phyloP scores from a whole-genome alignment of 2,888 invertebrate species.

The Macaria liturata region DNA sequence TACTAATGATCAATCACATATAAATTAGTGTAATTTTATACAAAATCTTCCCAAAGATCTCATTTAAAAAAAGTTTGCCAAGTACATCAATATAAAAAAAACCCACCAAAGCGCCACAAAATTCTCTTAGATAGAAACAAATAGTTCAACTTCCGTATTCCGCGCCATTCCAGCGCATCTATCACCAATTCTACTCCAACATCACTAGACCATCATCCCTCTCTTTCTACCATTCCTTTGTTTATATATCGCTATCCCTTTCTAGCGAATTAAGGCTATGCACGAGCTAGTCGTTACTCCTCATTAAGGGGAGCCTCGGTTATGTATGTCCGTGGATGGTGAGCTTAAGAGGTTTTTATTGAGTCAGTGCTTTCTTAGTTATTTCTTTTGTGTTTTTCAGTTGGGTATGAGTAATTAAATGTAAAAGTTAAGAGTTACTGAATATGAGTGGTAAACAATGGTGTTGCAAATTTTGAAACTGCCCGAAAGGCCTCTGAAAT shows the following conservation, averaged over 20 bases:
- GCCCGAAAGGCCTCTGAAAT: no score
- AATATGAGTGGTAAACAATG: no score
- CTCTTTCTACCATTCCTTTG: slow-evolving; percentile 36
- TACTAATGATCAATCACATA: no score
- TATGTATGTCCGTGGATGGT: slow-evolving; percentile 68
- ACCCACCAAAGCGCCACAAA: no score
- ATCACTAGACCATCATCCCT: slow-evolving; percentile 35
- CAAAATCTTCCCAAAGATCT: no score
- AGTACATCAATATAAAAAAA: no score
- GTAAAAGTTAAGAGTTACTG: no score
- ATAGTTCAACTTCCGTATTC: slow-evolving; percentile 41
- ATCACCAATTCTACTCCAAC: slow-evolving; percentile 51
- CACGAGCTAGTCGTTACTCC: slow-evolving; percentile 74
- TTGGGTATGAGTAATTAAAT: not conserved
- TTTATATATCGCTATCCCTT: slow-evolving; percentile 37
- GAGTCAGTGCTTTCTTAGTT: slow-evolving; percentile 44
- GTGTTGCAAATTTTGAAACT: no score
- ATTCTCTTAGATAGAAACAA: slow-evolving; percentile 31
- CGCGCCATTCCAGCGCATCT: slow-evolving; percentile 40
- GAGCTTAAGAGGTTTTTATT: slow-evolving; percentile 73
- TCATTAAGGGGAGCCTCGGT: slow-evolving; percentile 66
- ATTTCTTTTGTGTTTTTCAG: slow-evolving; percentile 13
- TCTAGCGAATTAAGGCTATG: slow-evolving; percentile 61
- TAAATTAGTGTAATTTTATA: no score
- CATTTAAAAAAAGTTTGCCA: no score